Conservation (phyloP, 1,140 invertebrate species). For the Cardiocondyla obscurior region DNA sequence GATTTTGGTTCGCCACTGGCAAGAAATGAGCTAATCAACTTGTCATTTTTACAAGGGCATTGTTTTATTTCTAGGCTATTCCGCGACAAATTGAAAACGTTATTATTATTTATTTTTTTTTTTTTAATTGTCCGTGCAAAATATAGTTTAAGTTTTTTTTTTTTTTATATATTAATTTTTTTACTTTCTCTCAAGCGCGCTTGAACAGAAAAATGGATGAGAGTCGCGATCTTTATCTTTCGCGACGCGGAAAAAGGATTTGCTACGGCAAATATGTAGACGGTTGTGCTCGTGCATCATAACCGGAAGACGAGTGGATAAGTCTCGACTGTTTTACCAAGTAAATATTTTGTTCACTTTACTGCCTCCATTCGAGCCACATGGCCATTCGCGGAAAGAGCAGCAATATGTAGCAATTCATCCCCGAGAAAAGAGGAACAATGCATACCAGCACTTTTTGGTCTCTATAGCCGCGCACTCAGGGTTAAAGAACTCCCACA, state of each 20-base stretch:
- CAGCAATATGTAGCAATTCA: slow-evolving; percentile 68
- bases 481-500: slow-evolving; percentile 64
- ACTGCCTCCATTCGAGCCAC: slow-evolving; percentile 59
- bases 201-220: background rate
- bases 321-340: slow-evolving; percentile 66
- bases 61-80: background rate
- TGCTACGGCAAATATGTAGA: slow-evolving; percentile 7
- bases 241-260: background rate
- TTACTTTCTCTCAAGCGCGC: background rate
- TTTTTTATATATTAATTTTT: background rate
- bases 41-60: slow-evolving; percentile 9
- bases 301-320: slow-evolving; percentile 36
- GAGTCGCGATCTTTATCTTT: background rate
- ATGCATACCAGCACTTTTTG: slow-evolving; percentile 58
- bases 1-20: slow-evolving; percentile 5
- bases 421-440: slow-evolving; percentile 13
- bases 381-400: slow-evolving; percentile 61
- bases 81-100: slow-evolving; percentile 1
- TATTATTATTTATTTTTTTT: slow-evolving; percentile 1
- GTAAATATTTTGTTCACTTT: slow-evolving; percentile 75
- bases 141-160: background rate
- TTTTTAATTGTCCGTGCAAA: background rate
- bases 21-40: background rate
- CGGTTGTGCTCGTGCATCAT: slow-evolving; percentile 2
- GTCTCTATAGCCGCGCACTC: slow-evolving; percentile 42